A percentile compares a stretch with the other conserved stretches of the same genome.
These are phyloP conservation scores for Ormyrus pomaceus DNA, from an alignment of 2,888 invertebrate genomes.

Conservation along the genomic window DNA sequence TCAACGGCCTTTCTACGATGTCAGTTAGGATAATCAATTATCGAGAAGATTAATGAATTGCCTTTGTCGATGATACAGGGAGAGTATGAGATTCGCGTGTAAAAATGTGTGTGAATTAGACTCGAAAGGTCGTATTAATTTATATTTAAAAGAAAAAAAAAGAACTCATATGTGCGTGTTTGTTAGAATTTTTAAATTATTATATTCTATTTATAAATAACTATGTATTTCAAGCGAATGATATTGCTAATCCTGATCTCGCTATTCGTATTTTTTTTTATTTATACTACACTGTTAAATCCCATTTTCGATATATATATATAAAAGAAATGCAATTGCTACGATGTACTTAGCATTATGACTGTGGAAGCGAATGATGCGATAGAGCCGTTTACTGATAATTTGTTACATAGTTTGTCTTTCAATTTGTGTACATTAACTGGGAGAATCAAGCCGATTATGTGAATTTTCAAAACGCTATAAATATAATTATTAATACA, in stretches of 20 bases:
- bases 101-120: constrained; percentile 52
- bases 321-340: constrained; percentile 25
- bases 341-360: constrained; percentile 26
- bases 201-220: constrained; percentile 43
- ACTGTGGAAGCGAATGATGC: constrained; percentile 34
- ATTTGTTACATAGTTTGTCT: constrained; percentile 60
- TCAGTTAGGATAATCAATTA: constrained; percentile 43
- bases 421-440: constrained; percentile 62
- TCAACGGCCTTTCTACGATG: constrained; percentile 41
- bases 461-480: constrained; percentile 14
- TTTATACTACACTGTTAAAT: constrained; percentile 17
- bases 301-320: constrained; percentile 26
- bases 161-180: constrained; percentile 37
- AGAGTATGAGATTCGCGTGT: constrained; percentile 43
- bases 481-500: not conserved
- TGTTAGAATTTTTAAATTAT: constrained; percentile 53
- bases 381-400: constrained; percentile 41
- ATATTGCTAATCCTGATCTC: constrained; percentile 48
- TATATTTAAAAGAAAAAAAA: constrained; percentile 21
- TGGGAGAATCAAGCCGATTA: constrained; percentile 22
- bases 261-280: constrained; percentile 34
- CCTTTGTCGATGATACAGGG: constrained; percentile 55
- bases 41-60: constrained; percentile 48
- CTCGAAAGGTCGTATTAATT: constrained; percentile 37
- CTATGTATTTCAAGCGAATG: constrained; percentile 28